phyloP scores from a whole-genome alignment of 2,797 vertebrate genomes.

The Pampus argenteus region DNA sequence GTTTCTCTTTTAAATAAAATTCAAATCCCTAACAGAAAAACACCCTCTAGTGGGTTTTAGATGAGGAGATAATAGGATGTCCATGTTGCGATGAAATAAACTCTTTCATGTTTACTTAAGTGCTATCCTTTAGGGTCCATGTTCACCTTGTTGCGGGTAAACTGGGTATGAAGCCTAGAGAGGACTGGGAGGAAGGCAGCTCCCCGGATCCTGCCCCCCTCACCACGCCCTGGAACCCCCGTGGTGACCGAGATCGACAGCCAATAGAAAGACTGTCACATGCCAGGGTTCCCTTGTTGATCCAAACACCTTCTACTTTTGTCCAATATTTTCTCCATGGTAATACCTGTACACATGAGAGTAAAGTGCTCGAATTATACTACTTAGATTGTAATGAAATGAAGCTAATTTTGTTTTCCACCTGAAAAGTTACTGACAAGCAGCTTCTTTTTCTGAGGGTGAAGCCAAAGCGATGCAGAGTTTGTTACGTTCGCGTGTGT shows the following conservation, averaged over 20 bases:
- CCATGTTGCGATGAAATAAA: slow-evolving; percentile 16
- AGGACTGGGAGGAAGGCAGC: slow-evolving; percentile 3
- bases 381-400: neutral
- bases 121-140: slow-evolving; percentile 48
- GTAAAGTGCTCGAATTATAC: neutral
- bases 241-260: neutral
- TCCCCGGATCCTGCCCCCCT: neutral
- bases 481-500: neutral
- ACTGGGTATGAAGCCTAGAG: neutral
- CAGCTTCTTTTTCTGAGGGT: neutral
- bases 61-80: neutral
- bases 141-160: neutral
- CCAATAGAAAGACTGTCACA: slow-evolving; percentile 11
- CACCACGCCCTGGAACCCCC: slow-evolving; percentile 52
- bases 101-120: slow-evolving; percentile 8
- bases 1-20: neutral
- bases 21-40: neutral
- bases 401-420: neutral
- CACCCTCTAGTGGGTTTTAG: neutral
- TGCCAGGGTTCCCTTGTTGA: no score
- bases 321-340: neutral
- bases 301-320: neutral
- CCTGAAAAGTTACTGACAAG: neutral
- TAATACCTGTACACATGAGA: no score
- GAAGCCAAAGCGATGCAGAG: no score